Evolutionary conservation across 2,888 invertebrate genomes (phyloP), one percentile per base, ranked within the genome.

Genomic region (Heliconius ethilla): DNA sequence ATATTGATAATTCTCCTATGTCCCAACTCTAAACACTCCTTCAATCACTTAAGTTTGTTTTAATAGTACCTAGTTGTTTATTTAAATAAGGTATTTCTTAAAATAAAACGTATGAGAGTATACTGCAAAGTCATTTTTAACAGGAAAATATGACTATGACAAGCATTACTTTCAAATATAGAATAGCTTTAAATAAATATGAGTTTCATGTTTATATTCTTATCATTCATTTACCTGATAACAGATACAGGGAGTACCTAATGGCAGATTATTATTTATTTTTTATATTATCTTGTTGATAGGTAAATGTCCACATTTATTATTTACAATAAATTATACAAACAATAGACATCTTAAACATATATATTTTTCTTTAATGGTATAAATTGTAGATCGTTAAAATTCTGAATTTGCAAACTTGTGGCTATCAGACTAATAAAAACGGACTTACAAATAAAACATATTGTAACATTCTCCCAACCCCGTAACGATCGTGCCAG

Each of bases 161-260:
- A 69, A 45, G 40, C 40, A 25, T n/a, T n/a, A 40, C 15, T 37
- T 37, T 66, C 4, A 69, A 40, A 69, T 25, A 40, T 40, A 69
- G 59, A 10, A 45, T 40, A 13, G 25, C 51, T 22, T 18, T 51
- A 18, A 51, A 51, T n/a, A 40, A 69, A 25, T 25, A 15, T 25
- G 13, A 40, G 40, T 40, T 13, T 13, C n/a, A 25, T 40, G 40
- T 40, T 40, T 67, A 40, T 40, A 40, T 25, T 69, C 37, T 37
- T 69, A 69, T 69, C 69, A 45, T 69, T 69, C 13, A 45, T 25
- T 40, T 15, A 69, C 22, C 11, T 37, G 67, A 67, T 67, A 67
- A 37, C 5, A n/a, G 22, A 13, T 67, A 37, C 4, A 1, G 51
- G 51, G 7, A 51, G 51, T 45, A 45, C 33, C 29, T 33, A 10